These are phyloP conservation scores for Holcopasites calliopsidis DNA, from an alignment of 1,140 invertebrate species.

Conservation along the genomic window DNA sequence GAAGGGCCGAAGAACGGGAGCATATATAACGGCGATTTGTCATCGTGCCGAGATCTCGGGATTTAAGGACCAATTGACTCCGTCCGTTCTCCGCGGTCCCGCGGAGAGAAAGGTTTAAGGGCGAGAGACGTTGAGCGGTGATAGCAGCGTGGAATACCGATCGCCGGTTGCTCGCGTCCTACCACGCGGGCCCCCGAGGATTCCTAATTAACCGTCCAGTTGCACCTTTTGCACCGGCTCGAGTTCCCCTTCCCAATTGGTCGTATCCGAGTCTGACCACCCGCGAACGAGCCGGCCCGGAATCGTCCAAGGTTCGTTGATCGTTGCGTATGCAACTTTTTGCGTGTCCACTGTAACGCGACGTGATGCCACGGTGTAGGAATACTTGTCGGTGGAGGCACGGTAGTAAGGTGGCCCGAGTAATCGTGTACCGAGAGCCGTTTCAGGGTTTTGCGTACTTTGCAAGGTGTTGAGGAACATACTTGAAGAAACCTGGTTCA, in stretches of 20 bases:
- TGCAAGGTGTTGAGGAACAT: no score
- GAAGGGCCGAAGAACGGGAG: conserved; percentile 12
- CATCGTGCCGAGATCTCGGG: conserved; percentile 37
- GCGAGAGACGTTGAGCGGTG: not conserved
- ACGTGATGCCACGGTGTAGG: no score
- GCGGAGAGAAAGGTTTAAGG: conserved; percentile 6
- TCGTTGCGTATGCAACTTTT: conserved; percentile 6
- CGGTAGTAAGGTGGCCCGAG: no score
- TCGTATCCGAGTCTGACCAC: not conserved
- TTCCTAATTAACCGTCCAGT: conserved; percentile 38
- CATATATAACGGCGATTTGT: conserved; percentile 45
- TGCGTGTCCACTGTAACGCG: not conserved
- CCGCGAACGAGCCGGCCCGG: conserved; percentile 12
- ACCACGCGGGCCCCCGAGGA: not conserved
- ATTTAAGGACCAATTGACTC: conserved; percentile 48
- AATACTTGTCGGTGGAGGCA: no score
- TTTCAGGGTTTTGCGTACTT: no score
- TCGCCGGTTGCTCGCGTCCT: conserved; percentile 3
- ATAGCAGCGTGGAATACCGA: conserved; percentile 32
- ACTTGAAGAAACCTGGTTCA: no score
- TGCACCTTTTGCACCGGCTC: conserved; percentile 25
- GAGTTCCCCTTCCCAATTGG: not conserved
- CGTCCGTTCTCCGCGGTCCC: conserved; percentile 1
- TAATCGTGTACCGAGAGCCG: no score
- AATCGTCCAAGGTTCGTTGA: not conserved